Percentiles rank a stretch among this genome's conserved stretches.
Evolutionary conservation across 2,888 invertebrate genomes (phyloP).

Genomic region (Sericinus montela): DNA sequence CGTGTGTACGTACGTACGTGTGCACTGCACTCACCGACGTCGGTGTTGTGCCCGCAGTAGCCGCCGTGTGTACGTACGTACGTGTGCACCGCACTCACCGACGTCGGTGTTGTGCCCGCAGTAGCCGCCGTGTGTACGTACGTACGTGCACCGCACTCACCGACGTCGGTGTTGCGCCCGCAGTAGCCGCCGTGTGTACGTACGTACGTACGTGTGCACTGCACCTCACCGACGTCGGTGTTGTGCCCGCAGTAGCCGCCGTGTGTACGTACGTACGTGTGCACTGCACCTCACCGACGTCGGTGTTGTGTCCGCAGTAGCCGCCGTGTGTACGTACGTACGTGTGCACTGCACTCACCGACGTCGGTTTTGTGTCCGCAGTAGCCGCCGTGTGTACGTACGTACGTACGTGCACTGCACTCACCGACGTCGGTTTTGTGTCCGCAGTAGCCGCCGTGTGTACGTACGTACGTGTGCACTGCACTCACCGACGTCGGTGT

Average conservation of each 20-base stretch:
- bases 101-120: constrained; percentile 45
- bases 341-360: neutral
- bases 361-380: constrained; percentile 45
- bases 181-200: constrained; percentile 81
- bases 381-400: constrained; percentile 85
- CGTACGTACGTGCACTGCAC: too few relatives aligned
- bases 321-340: constrained; percentile 83
- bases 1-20: constrained; percentile 62
- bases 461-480: constrained; percentile 37
- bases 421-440: constrained; percentile 22
- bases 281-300: neutral
- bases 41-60: constrained; percentile 73
- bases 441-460: constrained; percentile 85
- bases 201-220: neutral
- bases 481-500: constrained; percentile 12
- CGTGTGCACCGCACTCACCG: neutral
- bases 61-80: constrained; percentile 83
- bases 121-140: constrained; percentile 86
- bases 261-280: constrained; percentile 72
- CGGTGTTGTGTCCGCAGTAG: constrained; percentile 61
- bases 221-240: constrained; percentile 12
- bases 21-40: neutral
- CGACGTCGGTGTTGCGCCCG: constrained; percentile 82
- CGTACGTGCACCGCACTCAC: constrained; percentile 76
- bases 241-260: constrained; percentile 81